Evolutionary conservation across 2,888 invertebrate genomes (phyloP), one percentile per base, ranked within the genome.

Genomic region (Leptinotarsa haldemani): DNA sequence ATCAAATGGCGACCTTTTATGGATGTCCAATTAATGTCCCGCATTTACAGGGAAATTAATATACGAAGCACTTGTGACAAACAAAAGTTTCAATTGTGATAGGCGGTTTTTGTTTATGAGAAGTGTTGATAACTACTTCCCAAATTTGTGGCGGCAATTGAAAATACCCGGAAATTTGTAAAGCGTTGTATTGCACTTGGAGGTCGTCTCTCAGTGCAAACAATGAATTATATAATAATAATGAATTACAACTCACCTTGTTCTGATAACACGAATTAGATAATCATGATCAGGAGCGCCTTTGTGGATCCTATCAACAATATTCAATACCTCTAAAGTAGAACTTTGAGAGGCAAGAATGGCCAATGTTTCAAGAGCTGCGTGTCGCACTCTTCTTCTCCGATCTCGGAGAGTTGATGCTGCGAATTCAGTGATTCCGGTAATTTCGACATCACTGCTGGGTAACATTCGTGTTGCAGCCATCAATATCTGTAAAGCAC

Each of bases 391-490:
- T 82, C 91, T 92, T 85, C 92, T 91, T 82, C 93, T 95, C 79
- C 90, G 92, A 85, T 86, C 92, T 80, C 82, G 89, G 65, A 86
- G 78, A 40, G 85, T 77, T 22, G 81, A 77, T 69, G 85, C 79
- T 58, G 87, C 83, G 67, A 90, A 83, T 75, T 85, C 74, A 61
- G 87, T 80, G 61, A 82, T 85, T 82, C 80, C 86, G 16, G 67
- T 71, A 85, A 90, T 84, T 89, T 93, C 92, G 83, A 94, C 92
- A 80, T 94, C 94, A 67, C 92, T 92, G 82, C 94, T 93, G 2
- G 95, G 95, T 84, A 94, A 94, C 47, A 94, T 93, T 85, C 95
- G 90, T 79, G 95, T 86, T 12, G 94, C 92, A 78, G 93, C 93
- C 83, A 95, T 94, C 66, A 94, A 88, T 48, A 81, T 75, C 69